A percentile compares a stretch with the other conserved stretches of the same genome.
Evolutionary conservation across 1,140 invertebrate genomes (phyloP).

Genomic region (Drosophila oshimai): DNA sequence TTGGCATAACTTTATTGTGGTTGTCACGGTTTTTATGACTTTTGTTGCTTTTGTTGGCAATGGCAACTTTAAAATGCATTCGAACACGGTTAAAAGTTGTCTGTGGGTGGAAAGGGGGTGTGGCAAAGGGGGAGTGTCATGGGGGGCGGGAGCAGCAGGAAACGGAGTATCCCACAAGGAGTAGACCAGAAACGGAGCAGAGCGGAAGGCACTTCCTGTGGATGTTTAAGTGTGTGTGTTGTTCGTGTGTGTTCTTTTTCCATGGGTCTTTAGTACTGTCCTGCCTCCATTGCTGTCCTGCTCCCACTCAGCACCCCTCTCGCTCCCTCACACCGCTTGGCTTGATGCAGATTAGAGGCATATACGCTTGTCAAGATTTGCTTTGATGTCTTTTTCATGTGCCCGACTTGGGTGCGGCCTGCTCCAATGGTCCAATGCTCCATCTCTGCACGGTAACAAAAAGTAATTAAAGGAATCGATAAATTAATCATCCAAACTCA

Average conservation of each 20-base stretch:
- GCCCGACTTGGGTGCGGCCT: conserved; percentile 56
- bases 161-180: conserved; percentile 71
- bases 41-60: conserved; percentile 41
- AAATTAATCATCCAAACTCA: too few relatives aligned
- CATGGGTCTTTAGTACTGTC: background rate
- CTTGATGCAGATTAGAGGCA: conserved; percentile 74
- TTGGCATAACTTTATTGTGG: conserved; percentile 55
- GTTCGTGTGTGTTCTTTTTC: conserved; percentile 16
- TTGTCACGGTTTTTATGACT: conserved; percentile 20
- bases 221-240: background rate
- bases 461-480: too few relatives aligned
- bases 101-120: background rate
- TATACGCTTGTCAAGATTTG: conserved; percentile 74
- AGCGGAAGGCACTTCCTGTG: conserved; percentile 56
- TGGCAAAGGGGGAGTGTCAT: background rate
- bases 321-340: background rate
- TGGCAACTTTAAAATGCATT: conserved; percentile 68
- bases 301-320: background rate
- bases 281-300: background rate
- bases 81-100: conserved; percentile 33
- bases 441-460: background rate
- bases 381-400: conserved; percentile 80
- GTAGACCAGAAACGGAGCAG: conserved; percentile 27
- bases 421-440: conserved; percentile 12
- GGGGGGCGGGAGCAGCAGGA: conserved; percentile 41